Conservation (phyloP, 2,888 invertebrate genomes). For the Cheilosia scutellata region DNA sequence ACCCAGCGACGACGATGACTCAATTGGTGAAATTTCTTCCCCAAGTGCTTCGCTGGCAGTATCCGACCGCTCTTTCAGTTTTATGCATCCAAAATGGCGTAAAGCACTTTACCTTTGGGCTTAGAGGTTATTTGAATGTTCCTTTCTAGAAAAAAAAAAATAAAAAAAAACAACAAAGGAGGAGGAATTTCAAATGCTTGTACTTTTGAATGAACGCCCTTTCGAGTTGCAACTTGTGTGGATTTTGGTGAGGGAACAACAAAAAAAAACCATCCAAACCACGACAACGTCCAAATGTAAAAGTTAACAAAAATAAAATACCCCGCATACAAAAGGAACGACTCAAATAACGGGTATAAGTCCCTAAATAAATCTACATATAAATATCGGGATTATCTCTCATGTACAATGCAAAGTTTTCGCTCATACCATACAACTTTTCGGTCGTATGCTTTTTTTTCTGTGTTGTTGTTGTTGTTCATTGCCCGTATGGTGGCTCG, state of each 20-base stretch:
- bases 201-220: conserved; percentile 53
- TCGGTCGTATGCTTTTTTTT: conserved; percentile 19
- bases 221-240: conserved; percentile 42
- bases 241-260: conserved; percentile 15
- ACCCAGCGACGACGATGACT: conserved; percentile 51
- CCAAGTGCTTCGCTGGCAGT: conserved; percentile 44
- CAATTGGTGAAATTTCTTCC: conserved; percentile 60
- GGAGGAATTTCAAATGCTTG: conserved; percentile 34
- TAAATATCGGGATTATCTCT: conserved; percentile 74
- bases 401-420: conserved; percentile 65
- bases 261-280: conserved; percentile 14
- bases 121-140: conserved; percentile 69
- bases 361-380: conserved; percentile 75
- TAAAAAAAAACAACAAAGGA: not conserved
- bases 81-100: conserved; percentile 63
- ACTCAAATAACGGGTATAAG: conserved; percentile 68
- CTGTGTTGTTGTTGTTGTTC: not conserved
- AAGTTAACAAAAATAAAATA: conserved; percentile 19
- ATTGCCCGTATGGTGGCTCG: conserved; percentile 25
- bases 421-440: conserved; percentile 49
- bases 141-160: conserved; percentile 9
- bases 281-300: conserved; percentile 51
- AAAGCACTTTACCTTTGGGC: conserved; percentile 73
- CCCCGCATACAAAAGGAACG: conserved; percentile 11
- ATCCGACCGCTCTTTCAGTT: conserved; percentile 33